phyloP scores from a whole-genome alignment of 37 sponge, comb jelly and placozoan species.

The Ephydatia muelleri region DNA sequence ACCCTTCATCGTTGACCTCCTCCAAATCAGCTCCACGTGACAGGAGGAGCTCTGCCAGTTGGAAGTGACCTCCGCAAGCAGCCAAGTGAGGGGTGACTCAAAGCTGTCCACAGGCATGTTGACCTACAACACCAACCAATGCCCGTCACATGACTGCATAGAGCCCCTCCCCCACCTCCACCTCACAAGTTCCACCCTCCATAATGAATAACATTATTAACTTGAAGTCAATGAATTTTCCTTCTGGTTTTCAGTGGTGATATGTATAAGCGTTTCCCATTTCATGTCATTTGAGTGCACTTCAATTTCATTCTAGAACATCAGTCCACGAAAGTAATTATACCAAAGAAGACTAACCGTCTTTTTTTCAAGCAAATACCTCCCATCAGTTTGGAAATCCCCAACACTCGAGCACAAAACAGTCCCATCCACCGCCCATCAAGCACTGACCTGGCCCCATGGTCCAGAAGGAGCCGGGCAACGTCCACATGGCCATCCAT shows the following conservation, averaged over 20 bases:
- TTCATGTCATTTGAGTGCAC: too few species aligned
- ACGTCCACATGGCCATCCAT: constrained; percentile 94
- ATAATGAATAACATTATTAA: too few species aligned
- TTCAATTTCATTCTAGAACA: too few species aligned
- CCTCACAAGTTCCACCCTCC: neutral
- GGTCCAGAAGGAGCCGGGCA: constrained; percentile 76
- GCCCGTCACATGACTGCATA: neutral
- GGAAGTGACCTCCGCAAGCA: constrained; percentile 82
- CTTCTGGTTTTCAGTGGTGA: too few species aligned
- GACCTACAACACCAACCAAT: constrained; percentile 29
- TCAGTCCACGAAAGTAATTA: too few species aligned
- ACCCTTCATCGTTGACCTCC: constrained; percentile 92
- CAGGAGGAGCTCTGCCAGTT: constrained; percentile 79
- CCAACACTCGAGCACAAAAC: too few species aligned
- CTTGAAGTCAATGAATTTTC: too few species aligned
- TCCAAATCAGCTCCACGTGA: constrained; percentile 82
- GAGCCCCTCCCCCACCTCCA: neutral
- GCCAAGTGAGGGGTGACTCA: constrained; percentile 89
- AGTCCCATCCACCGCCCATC: neutral
- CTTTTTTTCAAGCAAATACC: too few species aligned
- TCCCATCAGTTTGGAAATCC: too few species aligned
- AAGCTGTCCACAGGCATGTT: constrained; percentile 92
- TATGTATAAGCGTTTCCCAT: too few species aligned
- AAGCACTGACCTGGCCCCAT: constrained; percentile 68
- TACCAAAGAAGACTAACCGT: too few species aligned